A percentile compares a stretch with the other conserved stretches of the same genome.
Evolutionary conservation across 1,140 invertebrate genomes (phyloP).

Genomic region (Drosophila funebris): DNA sequence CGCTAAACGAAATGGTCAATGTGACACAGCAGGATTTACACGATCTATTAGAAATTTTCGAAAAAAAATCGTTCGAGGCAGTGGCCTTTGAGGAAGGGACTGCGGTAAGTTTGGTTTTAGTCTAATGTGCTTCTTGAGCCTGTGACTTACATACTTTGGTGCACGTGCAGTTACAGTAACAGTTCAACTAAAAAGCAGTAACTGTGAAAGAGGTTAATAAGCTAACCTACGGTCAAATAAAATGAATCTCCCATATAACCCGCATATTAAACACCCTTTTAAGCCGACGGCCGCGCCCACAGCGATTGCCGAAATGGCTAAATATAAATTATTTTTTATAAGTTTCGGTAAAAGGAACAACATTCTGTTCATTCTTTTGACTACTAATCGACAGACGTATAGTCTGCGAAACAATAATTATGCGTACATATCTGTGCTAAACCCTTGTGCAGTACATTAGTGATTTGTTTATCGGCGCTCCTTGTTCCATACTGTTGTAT

Average conservation of each 20-base stretch:
- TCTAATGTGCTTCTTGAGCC: background rate
- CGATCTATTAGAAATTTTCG: conserved; percentile 80
- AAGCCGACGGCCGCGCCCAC: conserved; percentile 11
- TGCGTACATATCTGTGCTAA: no score
- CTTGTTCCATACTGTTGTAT: no score
- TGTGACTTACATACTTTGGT: conserved; percentile 62
- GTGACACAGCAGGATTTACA: conserved; percentile 80
- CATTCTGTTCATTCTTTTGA: conserved; percentile 15
- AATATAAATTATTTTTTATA: conserved; percentile 2
- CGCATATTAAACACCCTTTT: background rate
- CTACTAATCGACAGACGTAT: no score
- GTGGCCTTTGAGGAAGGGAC: conserved; percentile 77
- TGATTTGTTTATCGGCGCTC: no score
- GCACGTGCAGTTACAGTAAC: conserved; percentile 65
- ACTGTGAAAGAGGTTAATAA: background rate
- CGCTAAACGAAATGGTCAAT: conserved; percentile 67
- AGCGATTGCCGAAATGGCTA: conserved; percentile 12
- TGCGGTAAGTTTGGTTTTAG: conserved; percentile 54
- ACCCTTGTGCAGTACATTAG: no score
- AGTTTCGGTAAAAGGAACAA: background rate
- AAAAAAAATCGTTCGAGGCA: conserved; percentile 81
- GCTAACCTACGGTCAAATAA: background rate
- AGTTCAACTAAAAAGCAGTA: conserved; percentile 25
- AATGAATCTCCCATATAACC: background rate
- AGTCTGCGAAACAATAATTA: no score